Conservation (phyloP, 2,113 vertebrate species). For the Phyllopteryx taeniolatus region DNA sequence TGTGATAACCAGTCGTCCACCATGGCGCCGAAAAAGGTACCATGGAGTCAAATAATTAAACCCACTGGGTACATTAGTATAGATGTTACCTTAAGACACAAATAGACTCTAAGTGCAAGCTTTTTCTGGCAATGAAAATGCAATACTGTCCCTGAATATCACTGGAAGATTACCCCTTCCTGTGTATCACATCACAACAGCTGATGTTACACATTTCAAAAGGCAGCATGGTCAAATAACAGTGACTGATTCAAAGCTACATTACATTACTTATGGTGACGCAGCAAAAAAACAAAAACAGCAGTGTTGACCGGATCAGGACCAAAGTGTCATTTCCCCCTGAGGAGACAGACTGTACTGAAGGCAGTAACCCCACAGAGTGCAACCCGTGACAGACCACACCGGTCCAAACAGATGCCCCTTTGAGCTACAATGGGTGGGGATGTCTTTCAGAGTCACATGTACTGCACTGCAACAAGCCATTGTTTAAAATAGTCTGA, state of each 20-base stretch:
- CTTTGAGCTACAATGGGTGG: constrained; percentile 21
- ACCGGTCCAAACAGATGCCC: constrained; percentile 33
- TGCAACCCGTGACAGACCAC: constrained; percentile 24
- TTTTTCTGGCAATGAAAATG: neutral
- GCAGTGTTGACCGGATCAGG: constrained; percentile 13
- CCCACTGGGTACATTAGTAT: too few species aligned
- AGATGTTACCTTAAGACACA: too few species aligned
- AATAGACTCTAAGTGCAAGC: too few species aligned
- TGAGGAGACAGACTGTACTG: constrained; percentile 33
- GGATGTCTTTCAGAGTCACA: constrained; percentile 15
- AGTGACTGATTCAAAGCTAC: neutral
- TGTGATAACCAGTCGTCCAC: too few species aligned
- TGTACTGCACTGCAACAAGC: neutral
- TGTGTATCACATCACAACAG: neutral
- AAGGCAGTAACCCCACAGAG: constrained; percentile 29
- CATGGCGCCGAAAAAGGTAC: too few species aligned
- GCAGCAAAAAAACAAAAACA: constrained; percentile 15
- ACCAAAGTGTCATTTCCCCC: constrained; percentile 32
- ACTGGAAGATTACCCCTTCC: neutral
- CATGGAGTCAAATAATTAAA: too few species aligned
- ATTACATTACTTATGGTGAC: constrained; percentile 1
- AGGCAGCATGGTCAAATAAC: neutral
- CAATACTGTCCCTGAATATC: neutral
- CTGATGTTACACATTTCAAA: constrained; percentile 8
- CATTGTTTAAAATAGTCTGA: neutral